Conservation (phyloP, 2,888 invertebrate genomes). For the Nomada fabriciana region DNA sequence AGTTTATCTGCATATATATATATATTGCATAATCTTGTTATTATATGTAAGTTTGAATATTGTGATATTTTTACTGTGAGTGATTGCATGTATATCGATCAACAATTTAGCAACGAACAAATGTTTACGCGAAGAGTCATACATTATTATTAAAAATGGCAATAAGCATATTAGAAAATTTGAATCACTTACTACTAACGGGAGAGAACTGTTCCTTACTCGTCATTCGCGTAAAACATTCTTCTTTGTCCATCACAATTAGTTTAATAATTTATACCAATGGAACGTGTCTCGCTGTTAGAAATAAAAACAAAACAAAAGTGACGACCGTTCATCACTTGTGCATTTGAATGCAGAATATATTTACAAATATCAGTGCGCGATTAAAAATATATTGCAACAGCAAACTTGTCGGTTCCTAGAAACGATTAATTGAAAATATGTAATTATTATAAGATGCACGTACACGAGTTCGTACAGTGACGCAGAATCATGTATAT, state of each 20-base stretch:
- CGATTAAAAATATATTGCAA: constrained; percentile 7
- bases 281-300: neutral
- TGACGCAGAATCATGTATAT: neutral
- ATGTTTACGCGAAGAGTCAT: no score
- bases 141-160: neutral
- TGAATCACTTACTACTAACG: constrained; percentile 45
- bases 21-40: no score
- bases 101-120: no score
- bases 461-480: neutral
- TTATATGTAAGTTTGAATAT: no score
- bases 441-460: neutral
- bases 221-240: neutral
- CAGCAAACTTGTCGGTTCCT: neutral
- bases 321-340: neutral
- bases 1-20: no score
- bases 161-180: neutral
- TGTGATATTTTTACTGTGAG: no score
- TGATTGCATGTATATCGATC: no score
- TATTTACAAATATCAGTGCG: constrained; percentile 1
- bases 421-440: neutral
- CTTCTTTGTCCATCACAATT: neutral
- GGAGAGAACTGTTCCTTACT: constrained; percentile 49
- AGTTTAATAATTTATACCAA: neutral
- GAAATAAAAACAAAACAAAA: constrained; percentile 1
- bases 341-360: neutral